Base-by-base conservation (phyloP, 2,113 vertebrate species). In the Daubentonia madagascariensis region DNA sequence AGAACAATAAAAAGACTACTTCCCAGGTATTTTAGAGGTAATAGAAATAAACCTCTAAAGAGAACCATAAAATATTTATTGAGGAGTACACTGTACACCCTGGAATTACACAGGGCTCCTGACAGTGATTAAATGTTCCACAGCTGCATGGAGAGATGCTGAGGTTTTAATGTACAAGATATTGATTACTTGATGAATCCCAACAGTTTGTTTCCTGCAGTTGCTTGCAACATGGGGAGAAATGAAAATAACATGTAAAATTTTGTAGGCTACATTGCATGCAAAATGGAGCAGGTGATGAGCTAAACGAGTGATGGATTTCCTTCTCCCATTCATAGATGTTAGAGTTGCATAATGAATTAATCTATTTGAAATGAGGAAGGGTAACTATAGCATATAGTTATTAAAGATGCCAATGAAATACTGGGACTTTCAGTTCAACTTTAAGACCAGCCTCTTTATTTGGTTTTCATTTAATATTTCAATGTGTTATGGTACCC, bases 51-150 rank as follows among this genome's bases (percentile, higher is more conserved):
- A 43, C 83, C 79, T 98, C 96, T 96, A 78, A 97, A 97, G 75
- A 98, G 92, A 98, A 89, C 72, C 84, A 96, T 99, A 85, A 98
- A 99, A 98, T 98, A 98, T 99, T 99, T 98, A 99, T 98, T 72
- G 93, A 97, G 97, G 96, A 98, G 57, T 92, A n/a, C 98, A 96
- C 91, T 45, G 93, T 65, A 59, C 75, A 63, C 72, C 96, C 83
- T 81, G 83, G 91, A 94, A 97, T 94, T 93, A 96, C 92, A 97
- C 86, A 78, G 80, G 78, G 85, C 88, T 94, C 83, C 93, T 98
- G 98, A 97, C 98, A 98, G 95, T 98, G 98, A 99, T 98, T 98
- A 98, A 99, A 97, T 96, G 97, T 97, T 96, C 85, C 85, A 52
- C 54, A 96, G 98, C 97, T 85, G 70, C 40, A 48, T 6, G 80